Evolutionary conservation across 2,888 invertebrate species (phyloP).

Genomic region (Frankliniella intonsa): DNA sequence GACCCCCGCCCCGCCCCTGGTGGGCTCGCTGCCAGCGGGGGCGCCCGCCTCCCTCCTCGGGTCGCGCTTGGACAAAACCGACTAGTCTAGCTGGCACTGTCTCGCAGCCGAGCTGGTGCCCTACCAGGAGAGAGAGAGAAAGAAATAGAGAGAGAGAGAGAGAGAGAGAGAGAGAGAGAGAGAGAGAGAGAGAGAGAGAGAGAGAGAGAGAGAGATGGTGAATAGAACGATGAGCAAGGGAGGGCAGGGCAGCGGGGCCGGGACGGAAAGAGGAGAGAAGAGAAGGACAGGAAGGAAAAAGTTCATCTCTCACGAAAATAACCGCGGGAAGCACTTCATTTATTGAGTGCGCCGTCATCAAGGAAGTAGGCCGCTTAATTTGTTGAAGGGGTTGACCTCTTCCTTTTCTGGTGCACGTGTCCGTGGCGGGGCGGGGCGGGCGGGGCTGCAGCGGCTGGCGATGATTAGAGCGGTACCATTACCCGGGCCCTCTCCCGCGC

Average conservation of each 20-base stretch:
- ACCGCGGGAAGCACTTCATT: conserved; percentile 5
- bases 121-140: neutral
- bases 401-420: too few species aligned
- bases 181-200: too few species aligned
- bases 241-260: neutral
- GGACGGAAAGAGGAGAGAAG: neutral
- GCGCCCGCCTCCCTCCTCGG: neutral
- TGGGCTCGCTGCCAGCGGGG: neutral
- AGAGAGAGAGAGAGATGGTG: too few species aligned
- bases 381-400: neutral
- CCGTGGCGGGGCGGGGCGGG: too few species aligned
- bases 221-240: too few species aligned
- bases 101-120: neutral
- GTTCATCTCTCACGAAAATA: neutral
- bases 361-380: conserved; percentile 1
- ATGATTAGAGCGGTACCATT: too few species aligned
- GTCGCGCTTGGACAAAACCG: neutral
- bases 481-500: too few species aligned
- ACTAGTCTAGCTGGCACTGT: neutral
- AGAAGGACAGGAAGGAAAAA: neutral
- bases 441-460: too few species aligned
- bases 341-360: neutral
- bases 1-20: neutral
- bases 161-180: neutral
- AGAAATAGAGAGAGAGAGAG: neutral